Evolutionary conservation across 2,888 invertebrate genomes (phyloP).

Genomic region (Netelia fuscicornis): DNA sequence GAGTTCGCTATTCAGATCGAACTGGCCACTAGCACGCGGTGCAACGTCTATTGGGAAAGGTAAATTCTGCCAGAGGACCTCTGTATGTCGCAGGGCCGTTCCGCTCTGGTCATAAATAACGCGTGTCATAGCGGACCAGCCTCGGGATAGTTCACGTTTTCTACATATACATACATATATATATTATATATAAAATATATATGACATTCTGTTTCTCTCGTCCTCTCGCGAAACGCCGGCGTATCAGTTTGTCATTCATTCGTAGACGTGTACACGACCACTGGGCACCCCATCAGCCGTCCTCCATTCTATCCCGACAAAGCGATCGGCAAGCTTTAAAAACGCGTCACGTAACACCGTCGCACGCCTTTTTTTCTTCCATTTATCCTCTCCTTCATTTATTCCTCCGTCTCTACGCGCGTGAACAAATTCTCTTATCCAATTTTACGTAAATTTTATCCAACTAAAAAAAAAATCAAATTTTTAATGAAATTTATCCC

Average conservation of each 20-base stretch:
- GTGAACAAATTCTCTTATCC: no score
- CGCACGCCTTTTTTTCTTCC: conserved; percentile 33
- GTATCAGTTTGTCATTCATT: conserved; percentile 70
- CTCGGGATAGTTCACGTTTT: conserved; percentile 42
- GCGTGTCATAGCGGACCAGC: conserved; percentile 62
- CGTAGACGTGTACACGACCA: conserved; percentile 58
- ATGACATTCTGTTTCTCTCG: background rate
- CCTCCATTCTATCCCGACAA: conserved; percentile 50
- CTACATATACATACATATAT: background rate
- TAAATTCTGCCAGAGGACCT: conserved; percentile 41
- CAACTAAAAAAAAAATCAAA: no score
- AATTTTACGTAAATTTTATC: no score
- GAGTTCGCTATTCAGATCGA: conserved; percentile 48
- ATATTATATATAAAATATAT: no score
- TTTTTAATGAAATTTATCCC: no score
- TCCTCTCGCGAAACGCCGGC: conserved; percentile 28
- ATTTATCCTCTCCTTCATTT: conserved; percentile 5
- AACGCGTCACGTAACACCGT: conserved; percentile 66
- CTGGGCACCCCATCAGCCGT: conserved; percentile 55
- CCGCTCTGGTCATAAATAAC: conserved; percentile 60
- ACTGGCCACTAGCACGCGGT: conserved; percentile 1
- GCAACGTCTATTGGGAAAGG: conserved; percentile 51
- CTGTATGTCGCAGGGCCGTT: conserved; percentile 50
- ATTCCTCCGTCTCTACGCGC: background rate
- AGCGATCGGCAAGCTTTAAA: conserved; percentile 67